A percentile compares a stretch with the other conserved stretches of the same genome.
These are phyloP conservation scores for Laodelphax striatellus DNA, from an alignment of 1,140 invertebrate species.

Conservation along the genomic window DNA sequence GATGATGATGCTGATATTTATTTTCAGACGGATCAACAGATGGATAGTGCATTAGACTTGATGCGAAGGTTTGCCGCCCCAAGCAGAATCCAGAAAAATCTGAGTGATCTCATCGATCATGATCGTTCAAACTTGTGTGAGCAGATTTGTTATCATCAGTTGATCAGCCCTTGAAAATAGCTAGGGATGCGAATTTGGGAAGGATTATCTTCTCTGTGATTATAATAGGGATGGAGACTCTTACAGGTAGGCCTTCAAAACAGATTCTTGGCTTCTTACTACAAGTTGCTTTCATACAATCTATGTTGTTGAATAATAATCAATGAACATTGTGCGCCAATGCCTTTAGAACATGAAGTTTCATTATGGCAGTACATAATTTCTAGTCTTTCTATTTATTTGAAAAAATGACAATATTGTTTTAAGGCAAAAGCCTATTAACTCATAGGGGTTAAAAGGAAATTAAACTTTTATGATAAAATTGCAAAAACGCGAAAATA, in stretches of 20 bases:
- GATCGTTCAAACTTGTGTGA: conserved; percentile 93
- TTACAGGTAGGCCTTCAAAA: conserved; percentile 68
- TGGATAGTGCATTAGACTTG: conserved; percentile 96
- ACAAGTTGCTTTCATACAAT: no score
- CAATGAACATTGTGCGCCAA: no score
- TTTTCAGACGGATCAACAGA: conserved; percentile 83
- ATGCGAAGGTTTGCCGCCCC: conserved; percentile 97
- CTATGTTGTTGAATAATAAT: no score
- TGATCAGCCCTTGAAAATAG: conserved; percentile 97
- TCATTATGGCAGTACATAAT: no score
- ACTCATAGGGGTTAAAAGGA: no score
- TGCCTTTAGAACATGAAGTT: no score
- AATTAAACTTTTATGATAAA: no score
- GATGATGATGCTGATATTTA: no score
- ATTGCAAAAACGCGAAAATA: no score
- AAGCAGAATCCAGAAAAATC: conserved; percentile 98
- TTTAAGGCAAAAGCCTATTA: no score
- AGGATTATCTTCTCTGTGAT: conserved; percentile 97
- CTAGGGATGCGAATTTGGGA: conserved; percentile 85
- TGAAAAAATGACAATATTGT: no score
- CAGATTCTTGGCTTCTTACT: background rate
- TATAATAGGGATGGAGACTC: conserved; percentile 99
- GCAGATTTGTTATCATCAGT: conserved; percentile 93
- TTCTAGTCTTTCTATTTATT: no score
- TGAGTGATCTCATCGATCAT: conserved; percentile 94